These are phyloP conservation scores for Graptemys geographica DNA, from an alignment of 2,797 vertebrate species.

Conservation along the genomic window DNA sequence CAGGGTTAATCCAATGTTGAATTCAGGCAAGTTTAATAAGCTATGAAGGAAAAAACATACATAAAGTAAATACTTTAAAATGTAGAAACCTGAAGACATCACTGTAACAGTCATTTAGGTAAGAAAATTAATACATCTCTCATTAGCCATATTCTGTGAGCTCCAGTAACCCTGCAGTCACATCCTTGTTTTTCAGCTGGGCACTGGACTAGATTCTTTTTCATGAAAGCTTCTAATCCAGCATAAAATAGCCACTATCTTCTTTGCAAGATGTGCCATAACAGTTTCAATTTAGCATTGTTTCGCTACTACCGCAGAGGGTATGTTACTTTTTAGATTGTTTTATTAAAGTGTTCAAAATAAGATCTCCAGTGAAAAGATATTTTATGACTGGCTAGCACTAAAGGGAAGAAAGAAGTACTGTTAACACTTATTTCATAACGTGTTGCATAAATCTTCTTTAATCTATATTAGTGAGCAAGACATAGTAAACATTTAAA, in stretches of 20 bases:
- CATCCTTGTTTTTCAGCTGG: not conserved
- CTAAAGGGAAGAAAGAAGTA: rapidly evolving
- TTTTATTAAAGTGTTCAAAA: not conserved
- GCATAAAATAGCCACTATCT: not conserved
- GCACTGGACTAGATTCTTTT: not conserved
- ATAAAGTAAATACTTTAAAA: too few species aligned
- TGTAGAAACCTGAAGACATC: too few species aligned
- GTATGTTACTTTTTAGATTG: not conserved
- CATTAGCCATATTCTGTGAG: too few species aligned
- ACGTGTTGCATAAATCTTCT: not conserved
- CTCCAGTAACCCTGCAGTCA: not conserved
- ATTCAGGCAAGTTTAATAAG: too few species aligned
- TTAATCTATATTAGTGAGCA: not conserved
- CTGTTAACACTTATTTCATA: not conserved
- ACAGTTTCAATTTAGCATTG: not conserved
- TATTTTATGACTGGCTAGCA: not conserved
- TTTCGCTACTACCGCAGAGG: not conserved
- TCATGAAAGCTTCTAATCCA: not conserved
- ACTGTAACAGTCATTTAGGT: too few species aligned
- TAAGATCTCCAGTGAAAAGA: not conserved
- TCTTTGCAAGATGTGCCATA: not conserved
- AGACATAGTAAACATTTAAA: not conserved
- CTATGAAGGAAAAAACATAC: too few species aligned
- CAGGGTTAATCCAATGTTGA: too few species aligned
- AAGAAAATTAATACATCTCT: too few species aligned